Evolutionary conservation across 2,797 vertebrate species (phyloP), one percentile per base, ranked within the genome.

Genomic region (Cynopterus sphinx): DNA sequence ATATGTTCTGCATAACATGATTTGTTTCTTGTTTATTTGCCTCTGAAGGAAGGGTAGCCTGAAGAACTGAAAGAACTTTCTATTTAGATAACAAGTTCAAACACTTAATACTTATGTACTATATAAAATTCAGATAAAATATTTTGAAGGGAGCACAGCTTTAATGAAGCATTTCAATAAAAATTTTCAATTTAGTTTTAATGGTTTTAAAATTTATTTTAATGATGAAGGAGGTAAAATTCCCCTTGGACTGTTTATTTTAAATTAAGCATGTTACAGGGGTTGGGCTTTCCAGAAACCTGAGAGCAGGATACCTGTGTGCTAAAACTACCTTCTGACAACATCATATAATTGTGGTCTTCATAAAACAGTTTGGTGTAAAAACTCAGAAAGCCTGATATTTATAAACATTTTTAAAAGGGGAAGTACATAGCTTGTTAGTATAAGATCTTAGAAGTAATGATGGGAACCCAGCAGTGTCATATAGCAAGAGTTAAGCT

Each of bases 21-120:
- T 57, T 61, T 81, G 26, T 53, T 85, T 79, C 21, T 96, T 88
- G 39, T 33, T 96, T 68, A 46, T 78, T 92, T 95, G 36, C 57
- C 16, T 87, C 75, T 82, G 41, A 57, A 73, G 65, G 22, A 94
- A 49, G 26, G 8, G 59, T 67, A 31, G 2, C 36, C 61, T 93
- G 55, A 73, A 92, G 55, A 88, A 81, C 9, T 85, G 12, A 78
- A 89, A 79, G 79, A 96, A 65, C 9, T 67, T 90, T 49, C 15
- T 59, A 5, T 77, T 83, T 87, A 19, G 5, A 5, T 46, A n/a
- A 92, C 9, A 77, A 9, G 31, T 33, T 61, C 24, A 86, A 70
- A 5, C 5, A 26, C 81, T 21, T 89, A 89, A 21, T 77, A 63
- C 28, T 71, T 90, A 70, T 46, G 4, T 67, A 53, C 11, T 2